Evolutionary conservation across 2,113 vertebrate species (phyloP), one percentile per base, ranked within the genome.

Genomic region (Pterocles burchelli): DNA sequence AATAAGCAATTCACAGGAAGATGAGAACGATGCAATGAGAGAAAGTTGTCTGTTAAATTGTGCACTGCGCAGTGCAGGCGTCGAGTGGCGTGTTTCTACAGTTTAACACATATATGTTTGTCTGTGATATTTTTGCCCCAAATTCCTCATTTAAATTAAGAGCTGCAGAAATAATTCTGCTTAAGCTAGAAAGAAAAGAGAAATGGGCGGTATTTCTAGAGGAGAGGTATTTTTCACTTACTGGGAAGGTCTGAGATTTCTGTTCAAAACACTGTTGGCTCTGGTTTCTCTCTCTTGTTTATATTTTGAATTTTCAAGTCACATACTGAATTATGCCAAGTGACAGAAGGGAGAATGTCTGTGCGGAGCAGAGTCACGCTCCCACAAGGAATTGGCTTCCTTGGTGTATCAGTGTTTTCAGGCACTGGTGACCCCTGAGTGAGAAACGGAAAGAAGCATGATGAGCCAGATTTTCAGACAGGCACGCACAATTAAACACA

Each of bases 291-390:
- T 80, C 63, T 73, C 58, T 72, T 95, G 94, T 95, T 97, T 95
- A 74, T 91, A 74, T 91, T 96, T 93, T 94, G 95, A 80, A 74
- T 93, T 95, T 96, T 84, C 94, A 84, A 94, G 88, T 76, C 90
- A 80, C 71, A 90, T 52, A 67, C 29, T 71, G 78, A 78, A 61
- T 80, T 74, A 80, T 74, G 88, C 95, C 88, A 95, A 96, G 91
- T 90, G 93, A 93, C 93, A 96, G 93, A 93, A 95, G 82, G 85
- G 82, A 93, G 62, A 70, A 52, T 84, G 75, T 85, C 85, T 88
- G 63, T 45, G 68, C 83, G 79, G 75, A 90, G 63, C 88, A 63
- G 71, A 73, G 78, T 88, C 75, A n/a, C 19, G 79, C 88, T 93
- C 90, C 90, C 75, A 86, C 16, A 4, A 70, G 71, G 78, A 95